Conservation (phyloP, 2,113 vertebrate species). For the Columba livia region DNA sequence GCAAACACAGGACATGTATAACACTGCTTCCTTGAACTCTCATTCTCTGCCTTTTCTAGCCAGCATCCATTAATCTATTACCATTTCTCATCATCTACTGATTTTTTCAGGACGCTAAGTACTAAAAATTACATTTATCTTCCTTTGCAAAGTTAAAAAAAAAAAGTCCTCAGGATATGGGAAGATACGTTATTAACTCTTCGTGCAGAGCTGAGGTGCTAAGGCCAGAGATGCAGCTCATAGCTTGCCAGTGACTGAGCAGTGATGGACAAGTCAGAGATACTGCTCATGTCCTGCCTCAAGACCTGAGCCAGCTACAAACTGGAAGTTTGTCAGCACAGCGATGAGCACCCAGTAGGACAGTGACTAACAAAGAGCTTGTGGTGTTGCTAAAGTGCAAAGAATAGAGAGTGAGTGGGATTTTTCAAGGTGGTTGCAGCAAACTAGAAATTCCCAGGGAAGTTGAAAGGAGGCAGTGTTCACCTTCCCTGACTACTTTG, state of each 20-base stretch:
- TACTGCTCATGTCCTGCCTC: background rate
- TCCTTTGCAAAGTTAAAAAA: background rate
- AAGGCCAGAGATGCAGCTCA: background rate
- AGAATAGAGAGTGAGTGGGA: background rate
- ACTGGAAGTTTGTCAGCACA: background rate
- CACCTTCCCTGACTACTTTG: background rate
- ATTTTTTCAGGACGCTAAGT: background rate
- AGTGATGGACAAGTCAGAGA: background rate
- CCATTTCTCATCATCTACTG: background rate
- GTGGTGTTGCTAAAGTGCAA: background rate
- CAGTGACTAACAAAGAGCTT: background rate
- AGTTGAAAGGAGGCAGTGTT: background rate
- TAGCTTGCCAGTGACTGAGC: background rate
- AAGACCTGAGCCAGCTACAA: background rate
- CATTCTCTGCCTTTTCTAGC: background rate
- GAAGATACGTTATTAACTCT: background rate
- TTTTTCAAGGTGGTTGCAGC: background rate
- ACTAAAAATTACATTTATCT: background rate
- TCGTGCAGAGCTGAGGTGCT: background rate
- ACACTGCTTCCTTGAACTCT: background rate
- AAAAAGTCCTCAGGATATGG: background rate
- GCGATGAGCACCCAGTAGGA: rapidly evolving
- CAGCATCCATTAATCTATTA: background rate
- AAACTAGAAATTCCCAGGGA: background rate
- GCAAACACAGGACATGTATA: background rate